Evolutionary conservation across 37 sponge, comb jelly and placozoan genomes (phyloP).

Genomic region (Hormiphora californensis): DNA sequence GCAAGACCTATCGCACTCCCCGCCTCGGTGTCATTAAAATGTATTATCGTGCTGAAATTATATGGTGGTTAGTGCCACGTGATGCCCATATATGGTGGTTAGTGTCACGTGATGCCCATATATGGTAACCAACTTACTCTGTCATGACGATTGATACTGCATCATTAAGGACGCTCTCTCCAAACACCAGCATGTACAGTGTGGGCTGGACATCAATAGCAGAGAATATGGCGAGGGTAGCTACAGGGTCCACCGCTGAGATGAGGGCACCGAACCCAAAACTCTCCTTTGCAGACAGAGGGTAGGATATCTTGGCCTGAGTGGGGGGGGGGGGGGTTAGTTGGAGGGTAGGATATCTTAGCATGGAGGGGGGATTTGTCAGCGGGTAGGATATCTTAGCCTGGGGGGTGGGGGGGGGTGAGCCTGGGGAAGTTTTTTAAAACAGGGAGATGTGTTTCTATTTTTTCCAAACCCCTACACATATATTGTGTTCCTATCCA

Average conservation of each 20-base stretch:
- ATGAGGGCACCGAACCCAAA: slow-evolving; percentile 92
- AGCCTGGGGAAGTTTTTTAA: too few species aligned
- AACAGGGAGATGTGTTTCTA: too few species aligned
- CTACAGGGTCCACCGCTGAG: slow-evolving; percentile 95
- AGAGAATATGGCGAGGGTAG: slow-evolving; percentile 92
- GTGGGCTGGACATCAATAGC: slow-evolving; percentile 87
- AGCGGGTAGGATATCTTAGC: too few species aligned
- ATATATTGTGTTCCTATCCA: too few species aligned
- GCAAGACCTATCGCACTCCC: slow-evolving; percentile 52
- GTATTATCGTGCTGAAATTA: neutral
- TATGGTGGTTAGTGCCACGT: neutral
- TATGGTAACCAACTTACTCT: slow-evolving; percentile 60
- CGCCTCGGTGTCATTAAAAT: slow-evolving; percentile 27
- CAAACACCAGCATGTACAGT: slow-evolving; percentile 94
- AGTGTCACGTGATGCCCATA: neutral
- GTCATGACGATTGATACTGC: slow-evolving; percentile 97
- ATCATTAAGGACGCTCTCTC: slow-evolving; percentile 93
- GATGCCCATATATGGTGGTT: neutral
- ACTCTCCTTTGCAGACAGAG: slow-evolving; percentile 39
- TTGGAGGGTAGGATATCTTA: too few species aligned
- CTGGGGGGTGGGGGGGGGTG: too few species aligned
- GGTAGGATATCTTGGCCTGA: slow-evolving; percentile 25
- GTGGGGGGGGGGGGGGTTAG: neutral
- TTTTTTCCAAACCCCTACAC: too few species aligned
- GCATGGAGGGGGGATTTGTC: too few species aligned